Conservation (phyloP, 2,888 invertebrate genomes). For the Tethea ocularis region DNA sequence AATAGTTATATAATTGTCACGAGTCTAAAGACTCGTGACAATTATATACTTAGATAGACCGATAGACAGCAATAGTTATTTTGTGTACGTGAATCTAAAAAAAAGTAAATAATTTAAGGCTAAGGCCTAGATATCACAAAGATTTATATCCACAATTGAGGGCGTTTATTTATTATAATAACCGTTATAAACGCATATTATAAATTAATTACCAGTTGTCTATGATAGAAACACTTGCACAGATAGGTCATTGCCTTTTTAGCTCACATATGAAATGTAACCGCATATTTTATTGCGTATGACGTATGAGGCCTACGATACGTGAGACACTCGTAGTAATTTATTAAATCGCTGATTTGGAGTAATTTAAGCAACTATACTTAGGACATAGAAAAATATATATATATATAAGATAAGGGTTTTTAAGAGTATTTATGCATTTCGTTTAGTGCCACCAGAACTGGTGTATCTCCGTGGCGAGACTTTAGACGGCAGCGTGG, state of each 20-base stretch:
- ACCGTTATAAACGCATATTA: conserved; percentile 3
- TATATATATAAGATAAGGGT: too few species aligned
- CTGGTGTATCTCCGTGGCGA: conserved; percentile 59
- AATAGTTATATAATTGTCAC: too few species aligned
- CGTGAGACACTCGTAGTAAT: neutral
- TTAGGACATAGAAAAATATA: too few species aligned
- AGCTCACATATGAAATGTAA: conserved; percentile 1
- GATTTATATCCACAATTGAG: conserved; percentile 6
- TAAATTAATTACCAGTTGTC: neutral
- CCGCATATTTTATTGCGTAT: conserved; percentile 1
- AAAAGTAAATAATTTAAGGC: neutral
- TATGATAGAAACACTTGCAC: neutral
- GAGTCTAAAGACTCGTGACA: too few species aligned
- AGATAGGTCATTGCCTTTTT: neutral
- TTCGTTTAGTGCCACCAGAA: conserved; percentile 65
- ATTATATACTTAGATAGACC: too few species aligned
- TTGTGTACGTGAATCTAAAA: too few species aligned
- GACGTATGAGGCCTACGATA: neutral
- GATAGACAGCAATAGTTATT: too few species aligned
- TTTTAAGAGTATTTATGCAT: neutral
- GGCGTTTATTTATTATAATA: neutral
- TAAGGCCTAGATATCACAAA: neutral
- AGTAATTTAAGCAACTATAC: too few species aligned
- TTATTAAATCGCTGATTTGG: neutral
- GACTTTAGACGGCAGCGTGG: conserved; percentile 27